Conservation (phyloP, 2,888 invertebrate species). For the Melanotus villosus region DNA sequence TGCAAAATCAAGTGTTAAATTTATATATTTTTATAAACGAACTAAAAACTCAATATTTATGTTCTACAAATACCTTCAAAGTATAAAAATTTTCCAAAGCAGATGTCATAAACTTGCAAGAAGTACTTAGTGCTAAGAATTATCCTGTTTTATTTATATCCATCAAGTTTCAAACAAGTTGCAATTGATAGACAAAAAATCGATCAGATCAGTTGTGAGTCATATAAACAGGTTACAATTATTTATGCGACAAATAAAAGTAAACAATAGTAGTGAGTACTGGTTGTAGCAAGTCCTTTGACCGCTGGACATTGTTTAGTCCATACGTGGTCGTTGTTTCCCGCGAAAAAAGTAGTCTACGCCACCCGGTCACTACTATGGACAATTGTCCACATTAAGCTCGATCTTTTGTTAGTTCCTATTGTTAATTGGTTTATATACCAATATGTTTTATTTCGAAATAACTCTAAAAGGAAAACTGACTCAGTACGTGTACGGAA, state of each 20-base stretch:
- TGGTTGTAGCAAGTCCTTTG: conserved; percentile 65
- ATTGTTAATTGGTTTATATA: not conserved
- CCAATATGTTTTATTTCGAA: not conserved
- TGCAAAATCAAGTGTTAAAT: no score
- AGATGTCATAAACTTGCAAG: conserved; percentile 53
- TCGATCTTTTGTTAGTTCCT: conserved; percentile 2
- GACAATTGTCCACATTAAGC: conserved; percentile 30
- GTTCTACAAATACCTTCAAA: not conserved
- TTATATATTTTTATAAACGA: no score
- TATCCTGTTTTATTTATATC: conserved; percentile 61
- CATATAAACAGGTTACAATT: conserved; percentile 67
- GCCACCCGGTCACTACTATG: conserved; percentile 58
- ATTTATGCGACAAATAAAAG: conserved; percentile 68
- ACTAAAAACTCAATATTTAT: no score
- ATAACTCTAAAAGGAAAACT: not conserved
- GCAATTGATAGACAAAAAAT: conserved; percentile 60
- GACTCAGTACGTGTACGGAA: not conserved
- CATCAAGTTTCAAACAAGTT: conserved; percentile 59
- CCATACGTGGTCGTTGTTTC: conserved; percentile 61
- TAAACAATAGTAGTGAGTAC: conserved; percentile 67
- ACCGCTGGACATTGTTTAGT: conserved; percentile 65
- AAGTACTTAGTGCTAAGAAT: conserved; percentile 46
- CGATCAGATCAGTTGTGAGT: conserved; percentile 64
- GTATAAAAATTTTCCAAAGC: conserved; percentile 42
- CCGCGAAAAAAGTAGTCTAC: conserved; percentile 66